Evolutionary conservation across 2,888 invertebrate genomes (phyloP).

Genomic region (Thymelicus sylvestris): DNA sequence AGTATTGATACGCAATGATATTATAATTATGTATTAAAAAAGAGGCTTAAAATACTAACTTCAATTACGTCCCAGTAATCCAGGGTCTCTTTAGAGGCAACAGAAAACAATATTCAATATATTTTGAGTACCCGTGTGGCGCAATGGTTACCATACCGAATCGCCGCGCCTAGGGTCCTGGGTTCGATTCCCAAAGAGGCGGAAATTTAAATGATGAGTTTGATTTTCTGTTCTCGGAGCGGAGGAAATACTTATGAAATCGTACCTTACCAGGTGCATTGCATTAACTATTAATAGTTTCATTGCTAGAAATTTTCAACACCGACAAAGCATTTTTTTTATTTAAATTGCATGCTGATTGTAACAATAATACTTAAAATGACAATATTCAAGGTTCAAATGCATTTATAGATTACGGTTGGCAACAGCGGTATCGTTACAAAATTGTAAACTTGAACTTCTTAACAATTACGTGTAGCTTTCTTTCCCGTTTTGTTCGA

Average conservation of each 20-base stretch:
- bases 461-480: neutral
- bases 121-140: too few species aligned
- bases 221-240: too few species aligned
- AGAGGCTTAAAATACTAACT: too few species aligned
- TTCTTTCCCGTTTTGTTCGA: neutral
- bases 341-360: slow-evolving; percentile 17
- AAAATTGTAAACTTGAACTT: slow-evolving; percentile 3
- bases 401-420: slow-evolving; percentile 10
- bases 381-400: slow-evolving; percentile 7
- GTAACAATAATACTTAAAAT: slow-evolving; percentile 7
- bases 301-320: slow-evolving; percentile 12
- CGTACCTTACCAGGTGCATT: neutral
- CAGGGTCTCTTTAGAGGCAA: too few species aligned
- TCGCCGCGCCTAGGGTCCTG: too few species aligned
- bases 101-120: too few species aligned
- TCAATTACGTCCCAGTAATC: too few species aligned
- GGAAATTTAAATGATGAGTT: too few species aligned
- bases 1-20: too few species aligned
- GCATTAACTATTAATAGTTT: neutral
- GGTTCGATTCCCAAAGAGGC: too few species aligned
- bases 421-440: neutral
- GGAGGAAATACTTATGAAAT: neutral
- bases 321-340: neutral
- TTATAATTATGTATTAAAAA: too few species aligned
- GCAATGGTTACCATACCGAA: too few species aligned